Evolutionary conservation across 2,113 vertebrate species (phyloP), one percentile per base, ranked within the genome.

Genomic region (Coryphaenoides rupestris): DNA sequence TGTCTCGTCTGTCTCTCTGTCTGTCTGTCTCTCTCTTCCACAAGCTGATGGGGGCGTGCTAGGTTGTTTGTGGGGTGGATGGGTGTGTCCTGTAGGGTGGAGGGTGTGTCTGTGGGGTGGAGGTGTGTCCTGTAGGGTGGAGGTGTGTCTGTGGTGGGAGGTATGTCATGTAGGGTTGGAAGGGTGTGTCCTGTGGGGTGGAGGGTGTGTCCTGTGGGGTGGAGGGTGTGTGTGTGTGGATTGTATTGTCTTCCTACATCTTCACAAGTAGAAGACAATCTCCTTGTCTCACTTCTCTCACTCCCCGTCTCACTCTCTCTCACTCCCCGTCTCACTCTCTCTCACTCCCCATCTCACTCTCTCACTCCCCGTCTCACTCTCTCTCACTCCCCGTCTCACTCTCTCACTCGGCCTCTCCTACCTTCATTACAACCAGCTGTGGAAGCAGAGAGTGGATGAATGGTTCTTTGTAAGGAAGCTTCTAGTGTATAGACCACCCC

Each of bases 401-500:
- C 54, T 45, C 66, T 45, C 14, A 23, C 19, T 54, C 24, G 72
- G 79, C 87, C 86, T 78, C 81, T 84, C 85, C 86, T 84, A 71
- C 63, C 72, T 79, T 79, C 83, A 91, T 91, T 90, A 88, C 79
- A 90, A 90, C 88, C 90, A 91, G 89, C 89, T 91, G 90, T 90
- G 87, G 83, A 83, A 67, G 80, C 68, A 58, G 65, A 33, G 74
- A 59, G 76, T 72, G 82, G 80, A 90, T 90, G 87, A 91, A 91
- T 90, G 87, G 87, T 75, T 89, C 89, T 90, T 91, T 91, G 90
- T 91, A 79, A 89, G 87, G 84, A 83, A 77, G 81, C 72, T 82
- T 88, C 74, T 73, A 80, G 73, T 81, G 70, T 58, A 73, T 86
- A 83, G 80, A 73, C 84, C 81, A 76, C 58, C 57, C 70, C 79